Base-by-base conservation (phyloP, 1,140 invertebrate genomes). In the Delia radicum region DNA sequence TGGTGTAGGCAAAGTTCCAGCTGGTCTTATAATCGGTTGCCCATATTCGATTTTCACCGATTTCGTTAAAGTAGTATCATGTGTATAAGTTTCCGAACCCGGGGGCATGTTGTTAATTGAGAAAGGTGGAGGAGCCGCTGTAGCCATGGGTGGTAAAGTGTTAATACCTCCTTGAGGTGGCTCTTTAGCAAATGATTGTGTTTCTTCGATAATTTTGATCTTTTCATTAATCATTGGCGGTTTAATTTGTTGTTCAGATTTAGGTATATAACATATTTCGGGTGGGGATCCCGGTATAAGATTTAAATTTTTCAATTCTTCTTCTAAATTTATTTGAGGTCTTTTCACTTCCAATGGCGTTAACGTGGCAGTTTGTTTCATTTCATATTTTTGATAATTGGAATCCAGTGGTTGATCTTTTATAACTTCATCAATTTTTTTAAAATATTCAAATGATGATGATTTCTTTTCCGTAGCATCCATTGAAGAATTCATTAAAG, bases 251-350 rank as follows among this genome's bases (percentile, higher is more conserved):
- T 21, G 75, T 42, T 88, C 87, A 0, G 84, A 78, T 79, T 91
- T 91, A 2, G 91, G 89, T 29, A 89, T 89, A 77, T 89, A 93
- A 42, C 90, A 90, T 21, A 93, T 92, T 86, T 93, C 90, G n/a
- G 92, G 91, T 10, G 92, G 92, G 27, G 92, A 90, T 81, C 92
- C 93, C 0, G 92, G 92, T 74, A 90, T 88, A 0, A 93, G 78
- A 81, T 89, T 89, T 48, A 92, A 88, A 76, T 89, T 88, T 63
- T 83, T 78, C 15, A 85, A 78, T 55, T 84, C 82, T 75, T 83
- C 78, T 28, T 79, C 79, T 55, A 81, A 76, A 15, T 74, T 80
- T 42, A 77, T 78, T 0, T 78, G 78, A n/a, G 76, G 77, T 26
- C 79, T 79, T 46, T 81, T 72, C 21, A 67, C 78, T 29, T 80